Evolutionary conservation across 37 sponge, comb jelly and placozoan genomes (phyloP).

Genomic region (Amphimedon queenslandica): DNA sequence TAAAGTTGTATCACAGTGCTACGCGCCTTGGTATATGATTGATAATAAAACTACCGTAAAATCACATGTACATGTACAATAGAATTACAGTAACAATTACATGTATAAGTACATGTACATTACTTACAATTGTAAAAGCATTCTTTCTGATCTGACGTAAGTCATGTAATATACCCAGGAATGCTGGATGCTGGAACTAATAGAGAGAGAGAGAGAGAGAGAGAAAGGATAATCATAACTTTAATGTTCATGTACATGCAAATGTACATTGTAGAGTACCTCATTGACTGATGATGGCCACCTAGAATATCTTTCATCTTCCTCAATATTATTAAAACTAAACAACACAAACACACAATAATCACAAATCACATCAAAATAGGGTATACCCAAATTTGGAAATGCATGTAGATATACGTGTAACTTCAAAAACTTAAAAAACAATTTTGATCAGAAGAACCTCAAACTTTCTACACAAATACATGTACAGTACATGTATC

Average conservation of each 20-base stretch:
- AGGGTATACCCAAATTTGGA: too few species aligned
- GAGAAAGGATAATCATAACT: not conserved
- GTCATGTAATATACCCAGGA: constrained; percentile 86
- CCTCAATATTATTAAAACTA: constrained; percentile 87
- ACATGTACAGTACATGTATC: too few species aligned
- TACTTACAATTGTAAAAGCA: constrained; percentile 72
- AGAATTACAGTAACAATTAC: not conserved
- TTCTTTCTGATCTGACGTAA: constrained; percentile 84
- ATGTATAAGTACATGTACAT: not conserved
- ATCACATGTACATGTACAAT: not conserved
- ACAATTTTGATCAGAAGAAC: too few species aligned
- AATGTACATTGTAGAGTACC: constrained; percentile 13
- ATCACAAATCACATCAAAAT: not conserved
- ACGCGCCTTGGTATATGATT: too few species aligned
- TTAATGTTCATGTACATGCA: too few species aligned
- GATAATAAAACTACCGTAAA: too few species aligned
- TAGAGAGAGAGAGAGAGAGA: not conserved
- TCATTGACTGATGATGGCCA: constrained; percentile 76
- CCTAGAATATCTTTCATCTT: constrained; percentile 53
- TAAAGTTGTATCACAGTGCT: too few species aligned
- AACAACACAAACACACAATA: not conserved
- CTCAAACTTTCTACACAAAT: too few species aligned
- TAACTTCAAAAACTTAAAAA: too few species aligned
- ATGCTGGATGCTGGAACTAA: constrained; percentile 65
- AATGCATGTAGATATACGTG: too few species aligned